Base-by-base conservation (phyloP, 2,113 vertebrate species). In the Bufo bufo region DNA sequence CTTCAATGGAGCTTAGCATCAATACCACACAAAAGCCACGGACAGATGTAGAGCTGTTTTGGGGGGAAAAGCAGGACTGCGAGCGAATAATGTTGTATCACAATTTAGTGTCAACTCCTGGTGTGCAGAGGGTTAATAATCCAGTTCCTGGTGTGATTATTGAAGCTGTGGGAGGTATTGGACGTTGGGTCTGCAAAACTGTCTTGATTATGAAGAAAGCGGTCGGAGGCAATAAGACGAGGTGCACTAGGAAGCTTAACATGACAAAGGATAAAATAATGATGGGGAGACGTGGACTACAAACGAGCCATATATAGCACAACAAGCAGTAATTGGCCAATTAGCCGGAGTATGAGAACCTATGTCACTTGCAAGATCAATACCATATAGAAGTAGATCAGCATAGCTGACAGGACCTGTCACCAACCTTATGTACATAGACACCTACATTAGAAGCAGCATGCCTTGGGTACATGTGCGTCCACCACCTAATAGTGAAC, bases 371-470 rank as follows among this genome's bases (percentile, higher is more conserved):
- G 13, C 49, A 13, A 66, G 81, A 83, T 83, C 81, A 83, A 83
- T 83, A 83, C 12, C 6, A 19, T n/a, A 12, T 45, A 66, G 61
- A 82, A 47, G 50, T 20, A 50, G 47, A 20, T 47, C 81, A 66
- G 69, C 61, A 83, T 52, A 83, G 45, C 20, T 83, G 61, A 69
- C 63, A 66, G 49, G 61, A 58, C 47, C 79, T 61, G 58, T 82
- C 79, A 82, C 52, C 63, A 13, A 47, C 12, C 20, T 9, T 69
- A 69, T 19, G 23, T 83, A 47, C 10, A 83, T 66, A 65, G 16
- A 69, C 47, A 83, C 69, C 78, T 81, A 52, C 61, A 83, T 49
- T 23, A n/a, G 16, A 6, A 66, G 58, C 17, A 75, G 20, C 14
- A 16, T 74, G 45, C 14, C 71, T 74, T 72, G 14, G 10, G 19